phyloP scores from a whole-genome alignment of 2,797 vertebrate genomes.

The Acomys russatus region DNA sequence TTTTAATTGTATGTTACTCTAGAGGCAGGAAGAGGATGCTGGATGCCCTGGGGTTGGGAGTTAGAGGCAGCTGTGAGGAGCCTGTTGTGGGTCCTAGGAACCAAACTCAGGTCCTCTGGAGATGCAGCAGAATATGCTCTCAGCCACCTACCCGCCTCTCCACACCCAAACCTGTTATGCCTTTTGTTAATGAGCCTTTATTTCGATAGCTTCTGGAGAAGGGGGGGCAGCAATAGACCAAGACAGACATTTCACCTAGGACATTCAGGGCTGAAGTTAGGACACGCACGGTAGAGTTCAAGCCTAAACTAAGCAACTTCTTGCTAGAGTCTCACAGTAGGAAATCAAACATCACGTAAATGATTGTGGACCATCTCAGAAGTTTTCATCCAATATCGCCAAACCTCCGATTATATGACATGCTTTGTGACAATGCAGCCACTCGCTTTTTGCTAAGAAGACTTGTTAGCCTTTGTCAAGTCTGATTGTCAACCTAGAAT shows the following conservation, averaged over 20 bases:
- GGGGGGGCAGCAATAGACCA: neutral
- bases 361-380: neutral
- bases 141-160: neutral
- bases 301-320: neutral
- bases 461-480: neutral
- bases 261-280: neutral
- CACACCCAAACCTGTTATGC: neutral
- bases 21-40: neutral
- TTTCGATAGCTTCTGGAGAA: neutral
- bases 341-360: neutral
- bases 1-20: neutral
- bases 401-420: neutral
- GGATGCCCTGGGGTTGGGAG: neutral
- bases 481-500: neutral
- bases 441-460: neutral
- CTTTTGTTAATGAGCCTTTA: neutral
- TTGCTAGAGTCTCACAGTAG: neutral
- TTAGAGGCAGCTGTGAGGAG: neutral
- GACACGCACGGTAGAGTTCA: neutral
- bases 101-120: neutral
- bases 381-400: neutral
- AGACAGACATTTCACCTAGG: neutral
- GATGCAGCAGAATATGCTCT: neutral
- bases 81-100: neutral
- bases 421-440: neutral